Conservation (phyloP, 2,113 vertebrate genomes). For the Pimephales promelas region DNA sequence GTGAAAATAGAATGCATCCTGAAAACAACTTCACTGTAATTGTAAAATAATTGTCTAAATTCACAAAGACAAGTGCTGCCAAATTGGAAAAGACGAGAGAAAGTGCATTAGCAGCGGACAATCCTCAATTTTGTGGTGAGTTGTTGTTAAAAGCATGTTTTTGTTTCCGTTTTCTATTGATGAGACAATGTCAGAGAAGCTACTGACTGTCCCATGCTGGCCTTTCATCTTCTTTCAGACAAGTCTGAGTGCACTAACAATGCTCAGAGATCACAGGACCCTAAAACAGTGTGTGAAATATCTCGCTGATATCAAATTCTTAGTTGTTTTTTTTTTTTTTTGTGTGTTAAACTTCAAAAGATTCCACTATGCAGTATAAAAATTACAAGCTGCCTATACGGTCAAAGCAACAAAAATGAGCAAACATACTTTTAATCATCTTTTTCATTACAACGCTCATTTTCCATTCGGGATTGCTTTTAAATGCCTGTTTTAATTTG, state of each 20-base stretch:
- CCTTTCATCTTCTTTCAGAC: constrained; percentile 39
- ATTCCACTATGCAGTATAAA: not conserved
- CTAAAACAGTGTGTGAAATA: constrained; percentile 5
- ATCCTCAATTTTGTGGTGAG: not conserved
- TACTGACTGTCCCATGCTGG: constrained; percentile 1
- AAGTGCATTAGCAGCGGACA: constrained; percentile 22
- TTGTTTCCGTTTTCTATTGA: constrained; percentile 16
- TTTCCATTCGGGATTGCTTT: constrained; percentile 19
- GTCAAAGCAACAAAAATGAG: not conserved
- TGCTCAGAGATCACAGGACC: constrained; percentile 26
- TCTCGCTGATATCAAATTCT: not conserved
- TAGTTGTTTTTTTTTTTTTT: no score
- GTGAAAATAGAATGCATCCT: not conserved
- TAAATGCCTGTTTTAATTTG: constrained; percentile 36
- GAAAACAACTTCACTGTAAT: not conserved
- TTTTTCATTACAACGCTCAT: constrained; percentile 4
- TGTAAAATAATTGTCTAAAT: constrained; percentile 25
- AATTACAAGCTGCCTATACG: not conserved
- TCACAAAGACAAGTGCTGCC: constrained; percentile 8
- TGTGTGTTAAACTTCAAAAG: constrained; percentile 26
- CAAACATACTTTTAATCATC: constrained; percentile 20
- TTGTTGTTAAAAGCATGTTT: constrained; percentile 32
- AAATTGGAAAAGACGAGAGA: constrained; percentile 13
- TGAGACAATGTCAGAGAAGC: constrained; percentile 17
- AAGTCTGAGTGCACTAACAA: constrained; percentile 22